Evolutionary conservation across 2,888 invertebrate genomes (phyloP), one percentile per base, ranked within the genome.

Genomic region (Folsomia manolachei): DNA sequence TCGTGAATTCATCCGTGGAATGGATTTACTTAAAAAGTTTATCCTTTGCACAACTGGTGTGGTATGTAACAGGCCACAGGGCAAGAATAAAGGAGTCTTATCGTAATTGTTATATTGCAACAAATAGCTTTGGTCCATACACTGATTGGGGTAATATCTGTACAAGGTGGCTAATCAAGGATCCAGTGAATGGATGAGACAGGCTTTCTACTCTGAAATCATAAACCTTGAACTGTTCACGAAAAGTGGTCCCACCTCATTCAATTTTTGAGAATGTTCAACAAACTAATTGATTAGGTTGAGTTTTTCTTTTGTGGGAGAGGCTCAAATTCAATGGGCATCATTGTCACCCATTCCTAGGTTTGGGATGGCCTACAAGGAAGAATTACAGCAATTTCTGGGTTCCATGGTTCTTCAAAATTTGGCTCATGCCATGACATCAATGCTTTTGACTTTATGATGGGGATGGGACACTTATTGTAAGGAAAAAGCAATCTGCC

Each of bases 231-330:
- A 56, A 39, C 39, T 39, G 39, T 39, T 39, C 11, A n/a, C n/a
- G n/a, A n/a, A n/a, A n/a, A n/a, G n/a, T n/a, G n/a, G n/a, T n/a
- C n/a, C n/a, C n/a, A 51, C 51, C 18, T 18, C 51, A 51, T 9
- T 11, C 9, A 51, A 51, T 9, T 51, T 9, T 2, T 52, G 21
- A 11, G 14, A 66, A 52, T 66, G 66, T 66, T 53, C 52, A 56
- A 19, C 56, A 2, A 56, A 39, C 67, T 56, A 67, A 67, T 67
- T 67, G 56, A 67, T 67, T 67, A 67, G 67, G 66, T 14, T n/a
- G n/a, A n/a, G n/a, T n/a, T n/a, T n/a, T n/a, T n/a, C n/a, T n/a
- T n/a, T n/a, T n/a, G n/a, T n/a, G n/a, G n/a, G n/a, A n/a, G n/a
- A n/a, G n/a, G n/a, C n/a, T n/a, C n/a, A n/a, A n/a, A n/a, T n/a